These are phyloP conservation scores for Scyliorhinus canicula DNA, from an alignment of 2,797 vertebrate genomes.

Conservation along the genomic window DNA sequence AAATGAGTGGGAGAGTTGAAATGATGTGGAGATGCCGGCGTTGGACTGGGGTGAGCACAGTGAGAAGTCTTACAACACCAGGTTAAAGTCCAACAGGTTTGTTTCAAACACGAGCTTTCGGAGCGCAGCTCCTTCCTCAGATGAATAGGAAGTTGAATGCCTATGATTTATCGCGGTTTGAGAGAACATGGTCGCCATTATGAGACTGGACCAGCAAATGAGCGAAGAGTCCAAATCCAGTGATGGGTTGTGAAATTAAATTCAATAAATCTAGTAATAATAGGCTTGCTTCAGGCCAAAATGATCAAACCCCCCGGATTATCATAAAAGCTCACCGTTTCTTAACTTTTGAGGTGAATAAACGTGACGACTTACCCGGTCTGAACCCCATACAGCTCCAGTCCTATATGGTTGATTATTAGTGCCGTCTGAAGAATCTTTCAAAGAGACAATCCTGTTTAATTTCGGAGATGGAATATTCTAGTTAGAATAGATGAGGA, in stretches of 20 bases:
- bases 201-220: neutral
- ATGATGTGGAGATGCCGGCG: too few species aligned
- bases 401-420: too few species aligned
- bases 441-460: neutral
- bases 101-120: too few species aligned
- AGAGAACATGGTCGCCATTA: neutral
- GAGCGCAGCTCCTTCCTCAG: too few species aligned
- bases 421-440: neutral
- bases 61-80: too few species aligned
- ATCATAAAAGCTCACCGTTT: neutral
- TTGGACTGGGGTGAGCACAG: too few species aligned
- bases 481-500: neutral
- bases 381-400: neutral
- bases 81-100: too few species aligned
- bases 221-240: neutral
- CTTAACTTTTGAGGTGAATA: neutral
- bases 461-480: neutral
- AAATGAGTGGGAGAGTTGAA: neutral
- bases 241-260: neutral
- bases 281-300: neutral
- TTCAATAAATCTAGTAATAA: neutral
- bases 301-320: neutral
- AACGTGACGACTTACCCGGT: too few species aligned
- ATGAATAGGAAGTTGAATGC: too few species aligned
- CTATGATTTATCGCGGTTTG: neutral